Evolutionary conservation across 2,113 vertebrate species (phyloP).

Genomic region (Carassius carassius): DNA sequence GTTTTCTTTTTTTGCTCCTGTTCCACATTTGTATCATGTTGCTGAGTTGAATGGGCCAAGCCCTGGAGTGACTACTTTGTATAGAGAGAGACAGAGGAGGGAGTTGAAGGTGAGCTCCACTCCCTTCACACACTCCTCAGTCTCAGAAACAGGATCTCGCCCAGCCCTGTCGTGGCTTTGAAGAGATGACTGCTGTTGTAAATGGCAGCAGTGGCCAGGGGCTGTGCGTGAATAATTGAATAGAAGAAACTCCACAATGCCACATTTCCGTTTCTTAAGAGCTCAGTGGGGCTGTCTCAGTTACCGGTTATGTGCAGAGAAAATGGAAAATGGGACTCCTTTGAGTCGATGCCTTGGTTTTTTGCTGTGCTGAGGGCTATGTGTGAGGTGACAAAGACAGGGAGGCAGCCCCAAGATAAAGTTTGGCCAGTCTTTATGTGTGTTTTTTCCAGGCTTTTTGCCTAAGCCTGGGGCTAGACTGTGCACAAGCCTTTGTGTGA

Average conservation of each 20-base stretch:
- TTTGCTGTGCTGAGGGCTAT: constrained; percentile 12
- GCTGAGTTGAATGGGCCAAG: constrained; percentile 51
- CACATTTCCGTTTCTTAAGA: constrained; percentile 58
- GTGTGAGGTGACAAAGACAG: constrained; percentile 40
- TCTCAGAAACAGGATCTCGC: constrained; percentile 59
- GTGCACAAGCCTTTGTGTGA: constrained; percentile 46
- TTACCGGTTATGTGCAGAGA: constrained; percentile 54
- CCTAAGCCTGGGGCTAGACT: constrained; percentile 38
- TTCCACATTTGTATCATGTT: constrained; percentile 52
- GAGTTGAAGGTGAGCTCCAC: constrained; percentile 46
- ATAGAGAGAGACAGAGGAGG: constrained; percentile 34
- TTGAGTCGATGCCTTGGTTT: constrained; percentile 24
- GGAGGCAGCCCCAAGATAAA: constrained; percentile 40
- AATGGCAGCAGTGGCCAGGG: constrained; percentile 60
- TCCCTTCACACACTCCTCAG: constrained; percentile 50
- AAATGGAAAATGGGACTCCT: constrained; percentile 50
- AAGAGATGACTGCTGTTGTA: constrained; percentile 55
- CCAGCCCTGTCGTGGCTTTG: constrained; percentile 56
- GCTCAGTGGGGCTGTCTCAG: constrained; percentile 52
- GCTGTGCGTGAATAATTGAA: constrained; percentile 60
- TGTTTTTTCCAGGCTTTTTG: constrained; percentile 22
- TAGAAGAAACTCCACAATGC: constrained; percentile 56
- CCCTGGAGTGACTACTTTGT: constrained; percentile 49
- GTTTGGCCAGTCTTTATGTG: constrained; percentile 33
- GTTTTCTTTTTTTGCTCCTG: constrained; percentile 33